Evolutionary conservation across 2,113 vertebrate species (phyloP).

Genomic region (Sylvietta virens): DNA sequence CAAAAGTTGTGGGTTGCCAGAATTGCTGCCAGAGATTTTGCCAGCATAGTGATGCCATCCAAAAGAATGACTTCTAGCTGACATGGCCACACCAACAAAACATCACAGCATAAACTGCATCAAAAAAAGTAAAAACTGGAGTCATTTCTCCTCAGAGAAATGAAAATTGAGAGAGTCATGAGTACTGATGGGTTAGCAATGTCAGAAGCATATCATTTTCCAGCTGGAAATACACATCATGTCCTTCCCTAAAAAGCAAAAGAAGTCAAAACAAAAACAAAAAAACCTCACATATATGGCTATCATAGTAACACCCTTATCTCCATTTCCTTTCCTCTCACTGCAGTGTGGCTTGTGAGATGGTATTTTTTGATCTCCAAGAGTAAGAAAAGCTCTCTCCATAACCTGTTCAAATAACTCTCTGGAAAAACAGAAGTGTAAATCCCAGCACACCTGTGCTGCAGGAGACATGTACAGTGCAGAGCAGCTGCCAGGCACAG

Average conservation of each 20-base stretch:
- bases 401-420: neutral
- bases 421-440: neutral
- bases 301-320: neutral
- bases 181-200: neutral
- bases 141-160: neutral
- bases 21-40: neutral
- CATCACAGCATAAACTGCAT: neutral
- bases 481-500: neutral
- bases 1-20: neutral
- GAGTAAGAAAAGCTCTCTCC: neutral
- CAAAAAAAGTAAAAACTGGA: neutral
- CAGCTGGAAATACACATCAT: neutral
- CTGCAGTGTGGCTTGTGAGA: neutral
- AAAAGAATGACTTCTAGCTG: neutral
- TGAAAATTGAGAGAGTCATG: neutral
- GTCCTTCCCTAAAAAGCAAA: neutral
- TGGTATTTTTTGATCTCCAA: neutral
- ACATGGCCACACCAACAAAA: neutral
- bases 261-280: neutral
- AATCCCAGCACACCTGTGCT: neutral
- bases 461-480: neutral
- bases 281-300: accelerated
- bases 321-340: neutral
- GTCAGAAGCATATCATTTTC: neutral
- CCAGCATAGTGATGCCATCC: neutral